Evolutionary conservation across 2,888 invertebrate genomes (phyloP).

Genomic region (Autographa pulchrina): DNA sequence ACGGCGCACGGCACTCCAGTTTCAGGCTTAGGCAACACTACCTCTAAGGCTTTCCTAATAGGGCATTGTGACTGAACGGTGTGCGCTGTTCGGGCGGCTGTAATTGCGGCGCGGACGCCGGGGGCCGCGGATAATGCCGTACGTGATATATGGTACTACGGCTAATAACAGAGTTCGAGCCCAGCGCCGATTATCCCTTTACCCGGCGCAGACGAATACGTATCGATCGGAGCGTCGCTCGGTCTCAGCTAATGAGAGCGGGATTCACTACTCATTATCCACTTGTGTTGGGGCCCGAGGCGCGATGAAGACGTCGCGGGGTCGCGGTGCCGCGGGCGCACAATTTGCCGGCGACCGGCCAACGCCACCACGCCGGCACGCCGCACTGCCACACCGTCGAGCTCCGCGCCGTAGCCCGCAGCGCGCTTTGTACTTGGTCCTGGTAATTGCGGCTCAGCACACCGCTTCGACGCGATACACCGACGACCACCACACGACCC

Average conservation of each 20-base stretch:
- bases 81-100: conserved; percentile 73
- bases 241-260: conserved; percentile 86
- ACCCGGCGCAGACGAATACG: conserved; percentile 85
- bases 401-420: conserved; percentile 68
- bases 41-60: conserved; percentile 74
- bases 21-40: conserved; percentile 54
- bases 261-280: conserved; percentile 88
- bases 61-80: conserved; percentile 76
- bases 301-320: conserved; percentile 85
- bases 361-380: conserved; percentile 53
- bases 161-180: conserved; percentile 85
- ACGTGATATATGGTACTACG: conserved; percentile 88
- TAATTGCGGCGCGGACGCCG: conserved; percentile 86
- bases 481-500: conserved; percentile 76
- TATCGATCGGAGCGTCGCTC: conserved; percentile 84
- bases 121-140: conserved; percentile 83
- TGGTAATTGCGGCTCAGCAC: conserved; percentile 78
- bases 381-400: conserved; percentile 12
- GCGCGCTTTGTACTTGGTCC: conserved; percentile 84
- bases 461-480: conserved; percentile 61
- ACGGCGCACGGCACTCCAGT: conserved; percentile 36
- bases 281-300: conserved; percentile 84
- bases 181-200: conserved; percentile 87
- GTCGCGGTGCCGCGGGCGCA: conserved; percentile 76
- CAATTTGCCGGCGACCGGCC: conserved; percentile 79